Conservation (phyloP, 2,888 invertebrate genomes). For the Cerastis rubricosa region DNA sequence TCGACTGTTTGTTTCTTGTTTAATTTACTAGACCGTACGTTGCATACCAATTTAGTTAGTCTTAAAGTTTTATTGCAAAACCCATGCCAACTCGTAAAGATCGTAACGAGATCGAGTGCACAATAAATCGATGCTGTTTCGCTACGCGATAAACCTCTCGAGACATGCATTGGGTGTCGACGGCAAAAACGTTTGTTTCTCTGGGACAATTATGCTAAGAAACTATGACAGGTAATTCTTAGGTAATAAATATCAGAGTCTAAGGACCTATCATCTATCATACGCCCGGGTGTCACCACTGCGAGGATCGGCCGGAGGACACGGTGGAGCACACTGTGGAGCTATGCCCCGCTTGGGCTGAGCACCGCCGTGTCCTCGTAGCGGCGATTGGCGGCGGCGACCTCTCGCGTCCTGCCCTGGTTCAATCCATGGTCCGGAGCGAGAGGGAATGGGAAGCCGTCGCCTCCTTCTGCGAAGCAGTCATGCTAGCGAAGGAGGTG, state of each 20-base stretch:
- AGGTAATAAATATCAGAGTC: constrained; percentile 7
- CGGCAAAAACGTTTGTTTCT: constrained; percentile 37
- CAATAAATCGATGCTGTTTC: constrained; percentile 65
- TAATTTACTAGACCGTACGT: constrained; percentile 54
- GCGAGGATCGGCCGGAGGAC: no score
- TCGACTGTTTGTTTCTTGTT: constrained; percentile 11
- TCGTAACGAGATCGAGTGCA: constrained; percentile 67
- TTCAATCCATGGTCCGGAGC: no score
- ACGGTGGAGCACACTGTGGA: no score
- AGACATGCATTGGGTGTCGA: constrained; percentile 56
- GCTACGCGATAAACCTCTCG: constrained; percentile 57
- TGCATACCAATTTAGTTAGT: constrained; percentile 63
- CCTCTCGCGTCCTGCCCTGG: no score
- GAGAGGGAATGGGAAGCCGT: no score
- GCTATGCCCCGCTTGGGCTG: no score
- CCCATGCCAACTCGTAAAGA: constrained; percentile 84
- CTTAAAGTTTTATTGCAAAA: constrained; percentile 72
- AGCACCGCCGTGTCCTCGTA: no score
- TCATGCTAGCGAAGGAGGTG: no score
- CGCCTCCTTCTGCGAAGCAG: no score
- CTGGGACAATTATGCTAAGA: constrained; percentile 16
- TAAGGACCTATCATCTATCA: not conserved
- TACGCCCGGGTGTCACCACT: no score
- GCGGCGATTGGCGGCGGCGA: no score
- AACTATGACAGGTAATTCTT: constrained; percentile 13